Base-by-base conservation (phyloP, 2,797 vertebrate genomes). In the Scleropages formosus region DNA sequence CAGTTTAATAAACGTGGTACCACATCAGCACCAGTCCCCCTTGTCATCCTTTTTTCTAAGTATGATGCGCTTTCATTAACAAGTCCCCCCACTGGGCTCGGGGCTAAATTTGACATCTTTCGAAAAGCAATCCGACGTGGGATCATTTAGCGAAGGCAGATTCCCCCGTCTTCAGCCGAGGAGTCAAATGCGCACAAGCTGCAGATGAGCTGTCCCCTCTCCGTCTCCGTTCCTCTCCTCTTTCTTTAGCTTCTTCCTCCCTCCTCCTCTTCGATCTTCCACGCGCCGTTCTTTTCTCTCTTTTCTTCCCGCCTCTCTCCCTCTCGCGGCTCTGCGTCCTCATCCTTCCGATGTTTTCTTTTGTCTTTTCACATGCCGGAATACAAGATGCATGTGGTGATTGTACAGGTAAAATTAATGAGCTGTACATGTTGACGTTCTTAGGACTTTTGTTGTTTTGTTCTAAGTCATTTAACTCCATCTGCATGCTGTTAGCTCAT, bases 61-160 rank as follows among this genome's bases (percentile, higher is more conserved):
- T 53, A 13, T 65, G 20, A 13, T 46, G 39, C 74, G 49, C 65
- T 75, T 66, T 61, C 39, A 44, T 47, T 47, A 58, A 16, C 74
- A 27, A 16, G 66, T 61, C 16, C 53, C 75, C 65, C 74, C 74
- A 61, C 53, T 13, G 53, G n/a, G 60, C 59, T 22, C 7, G 66
- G 24, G 68, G 74, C 53, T 59, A 68, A 76, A 56, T 62, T 8
- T 8, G 8, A 72, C 18, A 61, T 53, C 26, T 20, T 53, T 49
- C 49, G 31, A 26, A 70, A 69, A 75, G 60, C 75, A n/a, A 76
- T 58, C 60, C 47, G 67, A 51, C 51, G 67, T n/a, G 22, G 15
- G n/a, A 53, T 53, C 47, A 26, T 13, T 56, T 15, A 8, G 53
- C 16, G 46, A 49, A 10, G 24, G 24, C 49, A 11, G 67, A 69